Percentiles rank a stretch among this genome's conserved stretches.
phyloP scores from a whole-genome alignment of 2,113 vertebrate species.

The Stomatorhinus ivindoensis region DNA sequence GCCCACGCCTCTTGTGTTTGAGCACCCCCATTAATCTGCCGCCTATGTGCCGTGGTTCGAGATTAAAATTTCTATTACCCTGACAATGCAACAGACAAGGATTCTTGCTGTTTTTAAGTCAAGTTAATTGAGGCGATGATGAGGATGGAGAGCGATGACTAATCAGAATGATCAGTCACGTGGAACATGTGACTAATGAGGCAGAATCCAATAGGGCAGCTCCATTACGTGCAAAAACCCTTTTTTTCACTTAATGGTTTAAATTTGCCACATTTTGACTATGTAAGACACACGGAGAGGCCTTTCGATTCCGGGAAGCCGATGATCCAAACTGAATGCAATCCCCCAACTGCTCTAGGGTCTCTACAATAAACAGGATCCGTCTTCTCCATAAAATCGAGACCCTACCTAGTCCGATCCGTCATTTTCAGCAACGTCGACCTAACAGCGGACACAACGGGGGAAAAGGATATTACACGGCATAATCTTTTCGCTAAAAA shows the following conservation, averaged over 20 bases:
- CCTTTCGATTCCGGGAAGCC: not conserved
- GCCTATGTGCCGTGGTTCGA: slow-evolving; percentile 15
- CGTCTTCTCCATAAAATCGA: not conserved
- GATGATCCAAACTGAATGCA: not conserved
- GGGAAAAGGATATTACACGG: not conserved
- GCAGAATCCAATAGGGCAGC: not conserved
- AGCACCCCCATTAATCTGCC: slow-evolving; percentile 21
- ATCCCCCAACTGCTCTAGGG: not conserved
- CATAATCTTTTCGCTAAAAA: not conserved
- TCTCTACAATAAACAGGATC: not conserved
- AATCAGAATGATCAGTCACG: slow-evolving; percentile 7
- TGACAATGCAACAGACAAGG: slow-evolving; percentile 11
- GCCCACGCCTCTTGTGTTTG: slow-evolving; percentile 14
- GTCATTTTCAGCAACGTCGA: not conserved
- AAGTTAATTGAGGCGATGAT: slow-evolving; percentile 12
- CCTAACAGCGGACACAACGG: not conserved
- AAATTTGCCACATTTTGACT: not conserved
- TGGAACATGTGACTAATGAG: not conserved
- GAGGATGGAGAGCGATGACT: not conserved
- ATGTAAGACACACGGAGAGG: not conserved
- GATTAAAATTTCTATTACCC: slow-evolving; percentile 18
- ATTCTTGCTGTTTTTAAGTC: slow-evolving; percentile 5
- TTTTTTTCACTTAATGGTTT: not conserved
- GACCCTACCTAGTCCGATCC: not conserved
- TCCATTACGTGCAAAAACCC: not conserved